Evolutionary conservation across 2,113 vertebrate species (phyloP).

Genomic region (Ochotona princeps): DNA sequence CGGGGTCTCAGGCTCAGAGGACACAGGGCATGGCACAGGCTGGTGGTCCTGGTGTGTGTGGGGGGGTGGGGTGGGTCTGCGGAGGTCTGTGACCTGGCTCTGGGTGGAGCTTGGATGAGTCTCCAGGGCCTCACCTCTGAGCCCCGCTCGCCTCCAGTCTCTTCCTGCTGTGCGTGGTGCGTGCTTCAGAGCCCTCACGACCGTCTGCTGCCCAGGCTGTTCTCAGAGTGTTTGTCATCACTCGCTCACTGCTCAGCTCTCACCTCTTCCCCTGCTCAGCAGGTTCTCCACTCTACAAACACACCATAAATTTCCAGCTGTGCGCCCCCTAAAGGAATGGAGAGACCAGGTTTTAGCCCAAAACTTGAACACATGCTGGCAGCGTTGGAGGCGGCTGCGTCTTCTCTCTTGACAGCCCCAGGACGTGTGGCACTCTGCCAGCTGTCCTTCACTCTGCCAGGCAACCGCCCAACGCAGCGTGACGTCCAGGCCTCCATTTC

Average conservation of each 20-base stretch:
- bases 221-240: background rate
- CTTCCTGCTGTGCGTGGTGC: background rate
- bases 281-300: background rate
- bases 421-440: background rate
- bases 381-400: too few relatives aligned
- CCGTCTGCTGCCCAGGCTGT: background rate
- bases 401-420: too few relatives aligned
- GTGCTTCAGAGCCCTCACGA: accelerated
- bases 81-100: background rate
- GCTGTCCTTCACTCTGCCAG: background rate
- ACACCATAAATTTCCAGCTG: background rate
- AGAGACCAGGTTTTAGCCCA: background rate
- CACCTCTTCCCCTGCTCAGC: background rate
- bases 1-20: background rate
- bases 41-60: background rate
- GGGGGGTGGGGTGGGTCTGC: too few relatives aligned
- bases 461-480: too few relatives aligned
- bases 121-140: too few relatives aligned
- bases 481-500: too few relatives aligned
- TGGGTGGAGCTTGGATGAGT: background rate
- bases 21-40: background rate
- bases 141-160: background rate
- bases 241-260: background rate
- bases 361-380: background rate
- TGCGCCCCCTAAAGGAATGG: background rate